phyloP scores from a whole-genome alignment of 2,113 vertebrate genomes.

The Istiophorus platypterus region DNA sequence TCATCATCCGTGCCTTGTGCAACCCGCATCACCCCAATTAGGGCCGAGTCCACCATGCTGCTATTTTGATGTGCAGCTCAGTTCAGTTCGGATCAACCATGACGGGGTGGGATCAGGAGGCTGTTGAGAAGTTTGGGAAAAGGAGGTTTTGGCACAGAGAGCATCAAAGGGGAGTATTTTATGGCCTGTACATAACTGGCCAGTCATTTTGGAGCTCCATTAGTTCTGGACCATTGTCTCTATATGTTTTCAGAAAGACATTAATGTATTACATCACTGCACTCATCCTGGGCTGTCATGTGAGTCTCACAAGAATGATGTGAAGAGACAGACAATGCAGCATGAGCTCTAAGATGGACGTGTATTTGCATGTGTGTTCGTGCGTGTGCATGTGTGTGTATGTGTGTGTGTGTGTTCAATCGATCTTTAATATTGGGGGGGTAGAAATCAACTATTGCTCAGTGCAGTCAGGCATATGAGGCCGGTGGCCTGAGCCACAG shows the following conservation, averaged over 20 bases:
- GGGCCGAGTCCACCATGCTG: constrained; percentile 33
- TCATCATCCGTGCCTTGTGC: constrained; percentile 19
- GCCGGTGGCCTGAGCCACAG: constrained; percentile 61
- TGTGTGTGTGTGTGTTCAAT: constrained; percentile 19
- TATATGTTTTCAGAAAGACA: constrained; percentile 63
- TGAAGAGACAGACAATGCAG: constrained; percentile 13
- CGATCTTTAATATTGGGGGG: constrained; percentile 12
- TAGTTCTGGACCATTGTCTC: constrained; percentile 63
- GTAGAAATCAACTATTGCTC: constrained; percentile 54
- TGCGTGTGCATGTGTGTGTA: constrained; percentile 31
- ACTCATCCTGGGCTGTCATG: constrained; percentile 28
- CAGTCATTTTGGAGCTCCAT: constrained; percentile 68
- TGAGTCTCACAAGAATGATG: constrained; percentile 4
- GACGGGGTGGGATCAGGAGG: constrained; percentile 26
- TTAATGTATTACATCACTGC: constrained; percentile 62
- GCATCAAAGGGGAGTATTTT: constrained; percentile 11
- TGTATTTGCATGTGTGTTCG: background rate
- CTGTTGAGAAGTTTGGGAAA: constrained; percentile 11
- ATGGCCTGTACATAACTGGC: constrained; percentile 51
- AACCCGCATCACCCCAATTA: constrained; percentile 54
- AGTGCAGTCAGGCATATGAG: constrained; percentile 46
- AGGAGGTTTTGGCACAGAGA: background rate
- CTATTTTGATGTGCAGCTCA: constrained; percentile 44
- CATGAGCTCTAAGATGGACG: constrained; percentile 1
- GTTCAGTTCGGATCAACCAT: constrained; percentile 46